A percentile compares a stretch with the other conserved stretches of the same genome.
These are phyloP conservation scores for Sturnus vulgaris DNA, from an alignment of 2,113 vertebrate species.

Conservation along the genomic window DNA sequence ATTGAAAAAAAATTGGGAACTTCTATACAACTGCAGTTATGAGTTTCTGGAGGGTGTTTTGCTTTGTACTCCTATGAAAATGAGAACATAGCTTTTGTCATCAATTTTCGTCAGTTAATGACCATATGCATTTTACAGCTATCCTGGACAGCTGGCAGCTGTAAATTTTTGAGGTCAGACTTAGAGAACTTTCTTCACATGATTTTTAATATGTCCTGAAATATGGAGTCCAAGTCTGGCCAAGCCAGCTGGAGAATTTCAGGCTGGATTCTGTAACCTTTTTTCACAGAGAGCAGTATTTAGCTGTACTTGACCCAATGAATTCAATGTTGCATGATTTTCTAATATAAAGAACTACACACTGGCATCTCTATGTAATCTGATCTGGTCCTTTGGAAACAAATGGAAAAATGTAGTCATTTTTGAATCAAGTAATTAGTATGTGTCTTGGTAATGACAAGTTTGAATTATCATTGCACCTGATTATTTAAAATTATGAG, in stretches of 20 bases:
- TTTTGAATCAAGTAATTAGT: background rate
- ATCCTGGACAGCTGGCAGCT: background rate
- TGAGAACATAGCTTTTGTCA: background rate
- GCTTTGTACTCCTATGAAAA: background rate
- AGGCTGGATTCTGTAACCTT: background rate
- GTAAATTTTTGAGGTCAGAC: background rate
- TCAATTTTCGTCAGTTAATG: background rate
- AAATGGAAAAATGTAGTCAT: background rate
- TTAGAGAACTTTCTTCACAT: background rate
- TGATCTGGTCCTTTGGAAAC: background rate
- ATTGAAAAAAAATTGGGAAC: background rate
- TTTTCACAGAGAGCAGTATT: background rate
- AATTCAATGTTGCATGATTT: background rate
- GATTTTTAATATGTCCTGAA: background rate
- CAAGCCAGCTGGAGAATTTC: background rate
- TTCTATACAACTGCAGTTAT: background rate
- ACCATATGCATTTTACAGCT: background rate
- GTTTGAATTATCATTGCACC: background rate
- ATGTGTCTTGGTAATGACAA: background rate
- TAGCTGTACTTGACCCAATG: background rate
- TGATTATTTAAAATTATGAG: background rate
- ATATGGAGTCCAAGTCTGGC: background rate
- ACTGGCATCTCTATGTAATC: background rate
- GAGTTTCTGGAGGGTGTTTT: background rate
- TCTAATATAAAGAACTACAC: background rate